phyloP scores from a whole-genome alignment of 2,888 invertebrate species.

The Clunio marinus region DNA sequence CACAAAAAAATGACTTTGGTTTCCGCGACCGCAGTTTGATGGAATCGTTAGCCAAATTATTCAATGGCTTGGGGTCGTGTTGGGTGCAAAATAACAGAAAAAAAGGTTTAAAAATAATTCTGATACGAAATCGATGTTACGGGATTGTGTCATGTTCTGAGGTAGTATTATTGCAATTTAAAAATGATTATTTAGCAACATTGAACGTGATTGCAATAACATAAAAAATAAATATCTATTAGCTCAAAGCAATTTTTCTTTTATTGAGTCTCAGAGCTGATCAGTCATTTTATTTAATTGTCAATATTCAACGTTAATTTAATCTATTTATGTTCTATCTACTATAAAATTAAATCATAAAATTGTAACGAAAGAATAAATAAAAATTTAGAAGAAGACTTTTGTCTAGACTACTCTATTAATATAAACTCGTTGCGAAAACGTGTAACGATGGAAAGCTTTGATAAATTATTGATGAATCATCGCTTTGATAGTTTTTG shows the following conservation, averaged over 20 bases:
- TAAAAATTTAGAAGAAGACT: too few relatives aligned
- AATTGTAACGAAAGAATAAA: too few relatives aligned
- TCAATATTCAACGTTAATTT: too few relatives aligned
- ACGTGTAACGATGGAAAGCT: background rate
- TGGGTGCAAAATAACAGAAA: background rate
- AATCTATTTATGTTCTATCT: too few relatives aligned
- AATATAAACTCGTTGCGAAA: background rate
- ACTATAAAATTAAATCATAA: background rate
- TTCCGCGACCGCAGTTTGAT: slow-evolving; percentile 13
- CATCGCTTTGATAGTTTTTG: background rate
- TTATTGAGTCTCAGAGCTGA: too few relatives aligned
- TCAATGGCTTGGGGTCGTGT: slow-evolving; percentile 1
- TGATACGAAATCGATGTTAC: slow-evolving; percentile 18
- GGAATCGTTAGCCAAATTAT: slow-evolving; percentile 24
- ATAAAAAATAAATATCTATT: too few relatives aligned
- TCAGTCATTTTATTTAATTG: too few relatives aligned
- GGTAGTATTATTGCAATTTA: background rate
- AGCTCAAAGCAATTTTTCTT: too few relatives aligned
- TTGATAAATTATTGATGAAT: background rate
- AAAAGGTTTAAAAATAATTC: background rate
- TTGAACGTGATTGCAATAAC: too few relatives aligned
- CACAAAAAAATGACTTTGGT: background rate
- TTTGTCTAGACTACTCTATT: too few relatives aligned
- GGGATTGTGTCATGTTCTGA: background rate
- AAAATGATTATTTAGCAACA: too few relatives aligned